phyloP scores from a whole-genome alignment of 2,797 vertebrate species.

The Sciurus carolinensis region DNA sequence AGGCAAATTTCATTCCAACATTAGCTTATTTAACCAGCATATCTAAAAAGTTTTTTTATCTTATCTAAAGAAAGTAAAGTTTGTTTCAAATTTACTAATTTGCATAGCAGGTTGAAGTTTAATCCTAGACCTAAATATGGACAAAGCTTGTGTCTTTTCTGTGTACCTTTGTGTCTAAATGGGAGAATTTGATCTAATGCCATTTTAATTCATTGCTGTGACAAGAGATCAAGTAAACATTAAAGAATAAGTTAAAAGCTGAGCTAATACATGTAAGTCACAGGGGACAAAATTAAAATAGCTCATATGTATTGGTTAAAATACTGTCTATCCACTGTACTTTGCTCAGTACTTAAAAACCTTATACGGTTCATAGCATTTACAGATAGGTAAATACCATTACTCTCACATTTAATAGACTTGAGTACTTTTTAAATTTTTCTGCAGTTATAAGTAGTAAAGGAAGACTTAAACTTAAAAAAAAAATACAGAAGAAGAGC shows the following conservation, averaged over 20 bases:
- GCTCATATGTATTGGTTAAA: not conserved
- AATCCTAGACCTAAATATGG: not conserved
- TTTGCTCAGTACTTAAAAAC: conserved; percentile 20
- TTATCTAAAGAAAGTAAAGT: not conserved
- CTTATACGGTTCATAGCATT: not conserved
- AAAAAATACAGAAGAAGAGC: not conserved
- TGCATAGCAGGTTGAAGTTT: not conserved
- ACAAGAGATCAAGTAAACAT: not conserved
- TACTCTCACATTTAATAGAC: not conserved
- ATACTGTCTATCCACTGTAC: not conserved
- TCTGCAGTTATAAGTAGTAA: not conserved
- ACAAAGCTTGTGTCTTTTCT: not conserved
- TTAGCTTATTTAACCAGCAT: not conserved
- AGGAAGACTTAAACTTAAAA: not conserved
- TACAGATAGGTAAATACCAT: not conserved
- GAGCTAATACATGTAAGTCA: not conserved
- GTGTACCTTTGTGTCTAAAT: not conserved
- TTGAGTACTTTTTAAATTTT: not conserved
- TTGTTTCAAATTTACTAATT: not conserved
- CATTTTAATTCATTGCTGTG: not conserved
- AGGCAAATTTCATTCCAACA: not conserved
- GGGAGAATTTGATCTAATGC: not conserved
- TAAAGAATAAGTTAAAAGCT: not conserved
- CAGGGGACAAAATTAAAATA: not conserved
- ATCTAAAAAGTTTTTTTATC: not conserved